Base-by-base conservation (phyloP, 1,140 invertebrate species). In the fruit fly (Drosophila melanogaster) region DNA sequence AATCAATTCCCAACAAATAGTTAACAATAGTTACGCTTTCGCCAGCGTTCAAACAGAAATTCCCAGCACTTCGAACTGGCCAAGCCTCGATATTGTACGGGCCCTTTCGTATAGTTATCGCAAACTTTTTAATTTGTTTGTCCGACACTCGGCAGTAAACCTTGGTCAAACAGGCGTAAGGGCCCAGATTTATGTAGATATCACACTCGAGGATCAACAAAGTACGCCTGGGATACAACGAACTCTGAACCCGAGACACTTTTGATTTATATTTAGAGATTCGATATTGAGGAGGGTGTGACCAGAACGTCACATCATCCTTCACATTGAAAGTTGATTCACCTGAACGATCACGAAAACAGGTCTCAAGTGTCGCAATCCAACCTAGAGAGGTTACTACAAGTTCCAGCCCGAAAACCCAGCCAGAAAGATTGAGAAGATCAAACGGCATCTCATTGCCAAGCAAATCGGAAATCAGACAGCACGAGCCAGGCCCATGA, bases 401-500 rank as follows among this genome's bases (percentile, higher is more conserved):
- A 37, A 30, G 19, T 10, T 24, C 17, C 38, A 58, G 49, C 67
- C 69, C 33, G 56, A 69, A 65, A 66, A 61, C 62, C 61, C 41
- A 11, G 41, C 61, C 10, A 50, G 64, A 75, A 65, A 79, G 73
- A 86, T 86, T 57, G 66, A 72, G 54, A 69, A 89, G 83, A 89
- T 86, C 83, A 86, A 79, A 86, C 60, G 79, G 69, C 76, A 54
- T 67, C 76, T 87, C 83, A 86, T 87, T 86, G 83, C 84, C 83
- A 89, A 61, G 30, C 60, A 53, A 67, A 87, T 86, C 75, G 84
- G 75, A 86, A 89, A 87, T 76, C 84, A 62, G 79, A 81, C 61
- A 78, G 50, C 58, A 70, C 71, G 54, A 74, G 55, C 55, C 69
- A 71, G 57, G 58, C 50, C 50, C 74, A 53, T 81, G 74, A 79